Conservation (phyloP, 2,113 vertebrate species). For the Melanostigma gelatinosum region DNA sequence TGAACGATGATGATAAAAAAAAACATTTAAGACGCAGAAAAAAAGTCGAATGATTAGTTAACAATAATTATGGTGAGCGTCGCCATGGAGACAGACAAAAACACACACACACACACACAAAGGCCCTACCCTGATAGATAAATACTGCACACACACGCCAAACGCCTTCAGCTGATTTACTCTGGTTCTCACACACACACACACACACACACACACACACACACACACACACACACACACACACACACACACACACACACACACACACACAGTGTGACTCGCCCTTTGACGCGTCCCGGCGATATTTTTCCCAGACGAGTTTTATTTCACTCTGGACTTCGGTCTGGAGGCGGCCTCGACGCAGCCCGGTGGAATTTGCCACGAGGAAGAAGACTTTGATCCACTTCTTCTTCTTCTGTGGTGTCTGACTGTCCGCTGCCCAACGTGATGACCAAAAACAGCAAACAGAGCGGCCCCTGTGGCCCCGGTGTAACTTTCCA, state of each 20-base stretch:
- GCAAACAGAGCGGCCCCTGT: constrained; percentile 41
- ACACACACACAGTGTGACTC: constrained; percentile 8
- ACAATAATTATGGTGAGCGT: too few species aligned
- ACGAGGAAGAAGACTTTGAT: constrained; percentile 61
- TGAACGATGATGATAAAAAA: too few species aligned
- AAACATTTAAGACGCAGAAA: too few species aligned
- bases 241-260: constrained; percentile 18
- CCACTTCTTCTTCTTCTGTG: constrained; percentile 47
- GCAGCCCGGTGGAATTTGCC: constrained; percentile 72
- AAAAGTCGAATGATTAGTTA: too few species aligned
- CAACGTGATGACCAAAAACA: constrained; percentile 2
- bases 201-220: constrained; percentile 2
- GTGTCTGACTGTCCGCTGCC: constrained; percentile 32
- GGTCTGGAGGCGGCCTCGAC: constrained; percentile 58
- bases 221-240: constrained; percentile 24
- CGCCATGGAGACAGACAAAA: too few species aligned
- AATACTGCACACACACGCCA: constrained; percentile 66
- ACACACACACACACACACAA: too few species aligned
- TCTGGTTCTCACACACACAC: background rate
- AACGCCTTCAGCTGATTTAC: constrained; percentile 30
- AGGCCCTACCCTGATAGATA: constrained; percentile 49
- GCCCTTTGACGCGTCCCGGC: constrained; percentile 40
- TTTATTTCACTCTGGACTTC: constrained; percentile 66
- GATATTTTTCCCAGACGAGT: constrained; percentile 65
- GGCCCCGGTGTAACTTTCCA: constrained; percentile 52